These are phyloP conservation scores for Pantherophis guttatus DNA, from an alignment of 2,113 vertebrate species.

Conservation along the genomic window DNA sequence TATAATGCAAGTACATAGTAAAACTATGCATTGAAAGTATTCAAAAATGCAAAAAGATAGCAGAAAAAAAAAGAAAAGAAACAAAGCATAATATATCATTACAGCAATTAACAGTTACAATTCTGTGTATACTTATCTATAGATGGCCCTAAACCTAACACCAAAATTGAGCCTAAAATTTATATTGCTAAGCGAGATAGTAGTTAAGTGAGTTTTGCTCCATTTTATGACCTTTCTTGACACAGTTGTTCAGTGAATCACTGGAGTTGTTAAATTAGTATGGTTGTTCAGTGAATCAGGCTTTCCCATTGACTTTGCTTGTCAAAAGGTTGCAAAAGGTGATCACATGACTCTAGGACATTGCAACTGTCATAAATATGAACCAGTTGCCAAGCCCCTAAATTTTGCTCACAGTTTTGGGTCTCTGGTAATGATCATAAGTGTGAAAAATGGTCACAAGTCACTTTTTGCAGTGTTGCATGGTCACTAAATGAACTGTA, in stretches of 20 bases:
- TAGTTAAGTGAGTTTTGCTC: neutral
- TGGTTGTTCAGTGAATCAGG: neutral
- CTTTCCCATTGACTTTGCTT: neutral
- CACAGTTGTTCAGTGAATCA: neutral
- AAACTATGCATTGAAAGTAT: neutral
- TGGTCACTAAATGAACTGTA: too few relatives aligned
- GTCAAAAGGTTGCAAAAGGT: neutral
- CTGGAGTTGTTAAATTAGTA: too few relatives aligned
- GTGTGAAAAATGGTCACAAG: too few relatives aligned
- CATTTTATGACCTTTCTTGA: neutral
- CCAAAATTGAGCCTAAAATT: neutral
- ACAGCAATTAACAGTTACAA: neutral
- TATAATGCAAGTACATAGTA: neutral
- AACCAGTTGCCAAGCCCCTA: too few relatives aligned
- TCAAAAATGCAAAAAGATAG: neutral
- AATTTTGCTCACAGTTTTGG: too few relatives aligned
- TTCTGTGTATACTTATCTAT: neutral
- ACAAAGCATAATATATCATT: neutral
- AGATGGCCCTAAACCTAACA: neutral
- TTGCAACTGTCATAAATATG: too few relatives aligned
- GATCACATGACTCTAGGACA: too few relatives aligned
- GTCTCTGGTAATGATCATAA: too few relatives aligned
- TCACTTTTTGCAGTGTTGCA: too few relatives aligned
- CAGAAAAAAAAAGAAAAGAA: neutral
- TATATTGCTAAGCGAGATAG: neutral